Conservation (phyloP, 2,113 vertebrate species). For the Gracilinanus agilis region DNA sequence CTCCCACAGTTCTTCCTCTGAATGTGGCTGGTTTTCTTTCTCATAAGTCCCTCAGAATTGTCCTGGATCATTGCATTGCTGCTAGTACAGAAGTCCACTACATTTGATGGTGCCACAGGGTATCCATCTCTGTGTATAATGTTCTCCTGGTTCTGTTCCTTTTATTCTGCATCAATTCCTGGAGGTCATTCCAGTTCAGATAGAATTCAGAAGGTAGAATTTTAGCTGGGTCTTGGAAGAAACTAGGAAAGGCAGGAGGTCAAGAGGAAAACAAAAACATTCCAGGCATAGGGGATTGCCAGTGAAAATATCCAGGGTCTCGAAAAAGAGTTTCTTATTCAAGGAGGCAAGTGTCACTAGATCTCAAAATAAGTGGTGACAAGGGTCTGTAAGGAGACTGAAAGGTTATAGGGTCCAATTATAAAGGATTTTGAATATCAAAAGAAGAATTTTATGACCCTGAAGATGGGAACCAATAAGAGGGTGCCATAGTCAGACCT, state of each 20-base stretch:
- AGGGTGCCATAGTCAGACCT: too few species aligned
- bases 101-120: too few species aligned
- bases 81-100: too few species aligned
- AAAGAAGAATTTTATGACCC: not conserved
- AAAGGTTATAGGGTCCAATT: not conserved
- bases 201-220: not conserved
- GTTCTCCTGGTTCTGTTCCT: too few species aligned
- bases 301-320: not conserved
- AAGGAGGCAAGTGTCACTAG: not conserved
- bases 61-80: too few species aligned
- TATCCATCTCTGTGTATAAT: too few species aligned
- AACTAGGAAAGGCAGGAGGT: not conserved
- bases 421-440: not conserved
- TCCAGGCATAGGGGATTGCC: not conserved
- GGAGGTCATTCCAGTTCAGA: too few species aligned
- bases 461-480: not conserved
- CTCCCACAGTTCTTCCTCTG: too few species aligned
- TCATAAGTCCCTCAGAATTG: too few species aligned
- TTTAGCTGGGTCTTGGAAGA: not conserved
- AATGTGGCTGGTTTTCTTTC: too few species aligned
- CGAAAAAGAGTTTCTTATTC: not conserved
- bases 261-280: not conserved
- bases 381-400: not conserved
- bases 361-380: not conserved
- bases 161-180: too few species aligned